Conservation (phyloP, 2,797 vertebrate species). For the Ambastaia sidthimunki region DNA sequence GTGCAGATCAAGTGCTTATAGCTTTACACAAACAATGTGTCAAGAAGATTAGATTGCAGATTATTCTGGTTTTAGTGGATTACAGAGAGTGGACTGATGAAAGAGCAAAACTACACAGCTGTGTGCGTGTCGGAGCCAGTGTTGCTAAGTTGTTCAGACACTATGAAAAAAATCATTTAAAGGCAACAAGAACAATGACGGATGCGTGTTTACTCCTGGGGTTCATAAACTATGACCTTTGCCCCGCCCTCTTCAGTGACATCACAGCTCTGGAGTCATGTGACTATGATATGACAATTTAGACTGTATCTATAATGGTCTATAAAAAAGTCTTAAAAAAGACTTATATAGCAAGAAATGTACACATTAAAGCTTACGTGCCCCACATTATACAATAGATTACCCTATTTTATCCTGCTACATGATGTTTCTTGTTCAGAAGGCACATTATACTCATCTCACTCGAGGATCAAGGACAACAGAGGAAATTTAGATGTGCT, state of each 20-base stretch:
- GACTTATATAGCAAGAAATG: neutral
- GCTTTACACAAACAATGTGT: slow-evolving; percentile 22
- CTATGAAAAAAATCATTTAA: neutral
- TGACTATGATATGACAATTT: neutral
- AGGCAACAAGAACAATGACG: neutral
- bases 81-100: slow-evolving; percentile 23
- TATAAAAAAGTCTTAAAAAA: too few relatives aligned
- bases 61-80: slow-evolving; percentile 17
- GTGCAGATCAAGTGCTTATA: slow-evolving; percentile 12
- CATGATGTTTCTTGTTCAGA: slow-evolving; percentile 9
- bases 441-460: slow-evolving; percentile 13
- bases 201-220: too few relatives aligned
- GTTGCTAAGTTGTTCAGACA: neutral
- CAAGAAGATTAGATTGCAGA: slow-evolving; percentile 36
- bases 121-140: slow-evolving; percentile 7
- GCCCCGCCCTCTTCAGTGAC: neutral
- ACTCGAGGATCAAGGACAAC: slow-evolving; percentile 21
- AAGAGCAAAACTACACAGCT: slow-evolving; percentile 20
- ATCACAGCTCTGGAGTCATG: neutral
- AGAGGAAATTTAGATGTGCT: slow-evolving; percentile 15
- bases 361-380: neutral
- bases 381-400: neutral
- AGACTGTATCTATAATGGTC: neutral
- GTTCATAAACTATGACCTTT: neutral
- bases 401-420: neutral